phyloP scores from a whole-genome alignment of 2,888 invertebrate genomes.

The Phoenoteleia sp. region DNA sequence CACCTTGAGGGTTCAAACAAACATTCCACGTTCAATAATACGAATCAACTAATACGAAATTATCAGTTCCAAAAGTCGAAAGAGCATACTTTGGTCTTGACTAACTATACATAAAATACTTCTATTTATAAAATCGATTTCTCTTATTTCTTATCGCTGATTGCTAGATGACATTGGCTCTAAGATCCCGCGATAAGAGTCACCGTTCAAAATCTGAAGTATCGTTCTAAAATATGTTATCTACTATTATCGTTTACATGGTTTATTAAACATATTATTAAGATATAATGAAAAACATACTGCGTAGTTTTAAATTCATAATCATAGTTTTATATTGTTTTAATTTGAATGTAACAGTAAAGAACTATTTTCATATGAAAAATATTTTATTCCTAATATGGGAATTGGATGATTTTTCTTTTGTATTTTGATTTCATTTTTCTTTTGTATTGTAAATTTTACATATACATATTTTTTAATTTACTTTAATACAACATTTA shows the following conservation, averaged over 20 bases:
- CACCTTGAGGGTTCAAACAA: conserved; percentile 22
- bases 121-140: conserved; percentile 41
- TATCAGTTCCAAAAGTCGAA: not conserved
- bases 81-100: too few relatives aligned
- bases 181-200: conserved; percentile 38
- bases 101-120: not conserved
- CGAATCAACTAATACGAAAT: not conserved
- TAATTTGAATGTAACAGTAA: too few relatives aligned
- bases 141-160: conserved; percentile 48
- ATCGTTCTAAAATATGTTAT: conserved; percentile 59
- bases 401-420: too few relatives aligned
- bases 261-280: conserved; percentile 22
- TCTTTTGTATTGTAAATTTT: too few relatives aligned
- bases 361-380: too few relatives aligned
- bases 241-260: conserved; percentile 51
- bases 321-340: too few relatives aligned
- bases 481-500: too few relatives aligned
- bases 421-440: too few relatives aligned
- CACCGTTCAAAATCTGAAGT: conserved; percentile 25
- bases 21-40: conserved; percentile 30
- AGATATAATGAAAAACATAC: conserved; percentile 9
- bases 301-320: too few relatives aligned
- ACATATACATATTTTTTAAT: too few relatives aligned
- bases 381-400: too few relatives aligned
- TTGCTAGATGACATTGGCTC: conserved; percentile 47